Base-by-base conservation (phyloP, 2,888 invertebrate species). In the Hipparchia sbordonii region DNA sequence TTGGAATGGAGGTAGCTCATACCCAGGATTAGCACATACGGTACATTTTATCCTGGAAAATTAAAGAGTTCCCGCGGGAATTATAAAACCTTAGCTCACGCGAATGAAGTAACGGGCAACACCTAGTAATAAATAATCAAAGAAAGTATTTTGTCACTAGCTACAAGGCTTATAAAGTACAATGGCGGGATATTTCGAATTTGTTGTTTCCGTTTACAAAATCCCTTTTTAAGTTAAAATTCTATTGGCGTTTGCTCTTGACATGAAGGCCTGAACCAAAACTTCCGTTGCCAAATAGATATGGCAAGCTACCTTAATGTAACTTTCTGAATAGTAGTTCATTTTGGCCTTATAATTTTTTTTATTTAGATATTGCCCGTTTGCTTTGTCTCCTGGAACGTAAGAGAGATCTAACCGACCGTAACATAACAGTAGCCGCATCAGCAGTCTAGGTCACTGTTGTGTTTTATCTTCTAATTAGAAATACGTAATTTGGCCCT, bases 351-450 rank as follows among this genome's bases (percentile, higher is more conserved):
- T 39, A 39, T 1, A 39, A 62, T n/a, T 2, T 8, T 13, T 46
- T 60, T 68, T 68, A 68, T 72, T 67, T 59, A 72, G 62, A 66
- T 62, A 66, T 66, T 45, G 10, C 39, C 2, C 9, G 62, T 62
- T 62, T 70, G 23, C 46, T 33, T 51, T 33, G 51, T 60, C 59
- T 51, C 48, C 39, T 59, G 61, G 51, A 62, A 79, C 81, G 81
- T 79, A 81, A 80, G 80, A 82, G 79, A 82, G 83, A 79, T 74
- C 82, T 80, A 84, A 81, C 84, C 84, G 79, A 86, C 81, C 84
- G 85, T 85, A 85, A 84, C 87, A 83, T 85, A 86, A 87, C 86
- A 84, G 87, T 86, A 82, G 82, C 80, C 79, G 80, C 79, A 76
- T 75, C 75, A 77, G 76, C 75, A 78, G 82, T 80, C 80, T 84